phyloP scores from a whole-genome alignment of 2,888 invertebrate species.

The Agrilus cyanescens region DNA sequence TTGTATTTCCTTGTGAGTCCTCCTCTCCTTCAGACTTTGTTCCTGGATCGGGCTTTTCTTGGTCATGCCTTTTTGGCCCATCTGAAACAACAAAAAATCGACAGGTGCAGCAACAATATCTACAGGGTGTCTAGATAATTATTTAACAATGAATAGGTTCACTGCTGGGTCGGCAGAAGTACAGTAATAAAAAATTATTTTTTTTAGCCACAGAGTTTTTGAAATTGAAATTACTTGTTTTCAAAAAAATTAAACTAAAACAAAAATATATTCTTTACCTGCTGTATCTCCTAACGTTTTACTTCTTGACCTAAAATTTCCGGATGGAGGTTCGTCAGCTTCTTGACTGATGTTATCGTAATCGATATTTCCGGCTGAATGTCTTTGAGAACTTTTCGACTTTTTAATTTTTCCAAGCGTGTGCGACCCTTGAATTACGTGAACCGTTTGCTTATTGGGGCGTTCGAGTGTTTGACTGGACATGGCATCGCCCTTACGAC shows the following conservation, averaged over 20 bases:
- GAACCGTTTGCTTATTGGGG: conserved; percentile 30
- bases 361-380: conserved; percentile 77
- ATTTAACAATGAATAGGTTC: neutral
- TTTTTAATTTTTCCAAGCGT: conserved; percentile 73
- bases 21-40: conserved; percentile 81
- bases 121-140: neutral
- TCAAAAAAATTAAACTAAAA: too few relatives aligned
- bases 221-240: too few relatives aligned
- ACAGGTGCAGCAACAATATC: neutral
- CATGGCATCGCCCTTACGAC: conserved; percentile 30
- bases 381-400: conserved; percentile 61
- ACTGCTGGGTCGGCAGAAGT: neutral
- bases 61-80: conserved; percentile 33
- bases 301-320: conserved; percentile 67
- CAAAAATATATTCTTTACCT: conserved; percentile 45
- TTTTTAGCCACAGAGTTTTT: too few relatives aligned
- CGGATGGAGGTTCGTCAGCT: conserved; percentile 47
- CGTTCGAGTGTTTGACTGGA: conserved; percentile 51
- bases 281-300: conserved; percentile 82
- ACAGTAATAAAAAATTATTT: too few relatives aligned
- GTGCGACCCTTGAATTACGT: conserved; percentile 63
- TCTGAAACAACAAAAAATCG: conserved; percentile 17
- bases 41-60: conserved; percentile 55
- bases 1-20: conserved; percentile 55
- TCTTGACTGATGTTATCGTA: conserved; percentile 72